phyloP scores from a whole-genome alignment of 37 sponge, comb jelly and placozoan species.

The Halisarca cf. caerulea region DNA sequence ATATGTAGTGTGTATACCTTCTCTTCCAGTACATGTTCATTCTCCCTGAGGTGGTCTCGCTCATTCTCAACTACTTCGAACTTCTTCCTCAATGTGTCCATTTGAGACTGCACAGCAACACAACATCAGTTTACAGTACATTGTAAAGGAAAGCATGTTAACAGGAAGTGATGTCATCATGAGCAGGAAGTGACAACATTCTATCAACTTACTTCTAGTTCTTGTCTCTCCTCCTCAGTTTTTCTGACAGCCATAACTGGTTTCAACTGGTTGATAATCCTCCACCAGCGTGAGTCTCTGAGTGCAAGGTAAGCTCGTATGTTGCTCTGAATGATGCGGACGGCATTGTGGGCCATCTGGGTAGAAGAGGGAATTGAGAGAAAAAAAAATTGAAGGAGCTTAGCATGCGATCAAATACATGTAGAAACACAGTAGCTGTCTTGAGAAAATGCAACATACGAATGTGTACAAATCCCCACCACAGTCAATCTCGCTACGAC shows the following conservation, averaged over 20 bases:
- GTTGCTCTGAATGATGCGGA: slow-evolving; percentile 87
- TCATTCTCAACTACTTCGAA: slow-evolving; percentile 72
- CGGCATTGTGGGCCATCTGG: slow-evolving; percentile 80
- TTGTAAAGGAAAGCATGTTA: neutral
- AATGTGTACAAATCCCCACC: too few species aligned
- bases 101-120: slow-evolving; percentile 61
- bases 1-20: slow-evolving; percentile 54
- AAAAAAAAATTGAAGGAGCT: too few species aligned
- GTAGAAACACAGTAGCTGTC: too few species aligned
- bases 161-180: neutral
- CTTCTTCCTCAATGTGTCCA: slow-evolving; percentile 70
- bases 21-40: slow-evolving; percentile 58
- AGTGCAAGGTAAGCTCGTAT: slow-evolving; percentile 57
- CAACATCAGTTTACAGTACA: neutral
- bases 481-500: too few species aligned
- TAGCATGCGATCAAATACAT: too few species aligned
- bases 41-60: slow-evolving; percentile 61
- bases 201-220: slow-evolving; percentile 56
- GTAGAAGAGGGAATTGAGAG: too few species aligned
- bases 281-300: slow-evolving; percentile 94
- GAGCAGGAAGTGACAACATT: too few species aligned
- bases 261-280: slow-evolving; percentile 72
- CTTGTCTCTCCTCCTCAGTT: slow-evolving; percentile 87
- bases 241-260: slow-evolving; percentile 89
- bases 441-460: too few species aligned